Base-by-base conservation (phyloP, 1,140 invertebrate species). In the Anadara kagoshimensis region DNA sequence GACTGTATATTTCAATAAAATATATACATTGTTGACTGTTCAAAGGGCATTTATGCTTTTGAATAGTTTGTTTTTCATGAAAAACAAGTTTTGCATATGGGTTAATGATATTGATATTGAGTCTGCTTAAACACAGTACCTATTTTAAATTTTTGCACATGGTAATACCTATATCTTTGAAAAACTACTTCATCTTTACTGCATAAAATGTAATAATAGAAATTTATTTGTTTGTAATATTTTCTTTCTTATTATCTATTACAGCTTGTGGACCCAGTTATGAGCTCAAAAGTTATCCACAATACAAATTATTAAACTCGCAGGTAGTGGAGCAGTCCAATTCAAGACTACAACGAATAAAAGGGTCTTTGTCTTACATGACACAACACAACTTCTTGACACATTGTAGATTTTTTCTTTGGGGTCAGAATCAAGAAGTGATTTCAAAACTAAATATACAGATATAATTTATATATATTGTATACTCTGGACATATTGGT, bases 341-440 rank as follows among this genome's bases (percentile, higher is more conserved):
- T 53, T 45, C 59, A 12, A 51, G 57, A 49, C 26, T 75, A 26
- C 45, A 70, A 36, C 26, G 62, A 22, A n/a, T 75, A n/a, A 75
- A 70, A 53, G 43, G 51, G 14, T 41, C 29, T 18, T 24, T 75
- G n/a, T 75, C 68, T 0, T 75, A 71, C 56, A 75, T 70, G 73
- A 66, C 66, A 43, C 44, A 61, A 12, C 12, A 53, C 12, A 70
- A 76, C 53, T 76, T 76, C 47, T 16, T 69, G 20, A 56, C 51
- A 16, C 73, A 69, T 61, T 68, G 57, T 57, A 69, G 36, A 59
- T 49, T 69, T 57, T 75, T 47, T 61, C 29, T 73, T 22, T 73
- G 70, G 70, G 96, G 96, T 1, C 47, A 66, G 41, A 66, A 66
- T 54, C n/a, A 54, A 26, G 54, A 26, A 22, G 29, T 57, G 24